A percentile compares a stretch with the other conserved stretches of the same genome.
Conservation (phyloP, 2,797 vertebrate genomes). For the Arvicola amphibius region DNA sequence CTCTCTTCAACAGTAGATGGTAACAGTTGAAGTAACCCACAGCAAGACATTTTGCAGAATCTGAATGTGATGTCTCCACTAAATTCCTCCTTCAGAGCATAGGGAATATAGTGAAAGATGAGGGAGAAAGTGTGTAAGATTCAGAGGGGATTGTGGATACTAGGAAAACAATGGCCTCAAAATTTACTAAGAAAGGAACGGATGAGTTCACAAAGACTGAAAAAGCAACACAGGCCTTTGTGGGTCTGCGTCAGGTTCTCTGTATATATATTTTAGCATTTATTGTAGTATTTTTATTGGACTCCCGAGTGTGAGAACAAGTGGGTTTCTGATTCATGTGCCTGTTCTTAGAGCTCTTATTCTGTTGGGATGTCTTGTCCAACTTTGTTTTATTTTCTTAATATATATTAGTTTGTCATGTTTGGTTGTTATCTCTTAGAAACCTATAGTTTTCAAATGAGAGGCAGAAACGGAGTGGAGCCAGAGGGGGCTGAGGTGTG, state of each 20-base stretch:
- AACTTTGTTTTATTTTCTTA: not conserved
- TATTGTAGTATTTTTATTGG: not conserved
- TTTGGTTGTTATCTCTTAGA: not conserved
- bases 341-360: not conserved
- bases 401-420: not conserved
- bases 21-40: too few relatives aligned
- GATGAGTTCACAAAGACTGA: not conserved
- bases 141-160: not conserved
- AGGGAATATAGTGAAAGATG: not conserved
- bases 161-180: not conserved
- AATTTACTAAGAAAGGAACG: not conserved
- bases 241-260: not conserved
- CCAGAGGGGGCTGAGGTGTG: too few relatives aligned
- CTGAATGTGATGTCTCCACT: not conserved
- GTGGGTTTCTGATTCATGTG: not conserved
- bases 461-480: not conserved
- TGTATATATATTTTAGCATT: not conserved
- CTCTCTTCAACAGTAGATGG: not conserved
- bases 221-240: not conserved
- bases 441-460: not conserved
- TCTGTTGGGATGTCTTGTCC: not conserved
- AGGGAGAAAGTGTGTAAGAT: too few relatives aligned
- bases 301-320: not conserved
- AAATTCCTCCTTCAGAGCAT: not conserved
- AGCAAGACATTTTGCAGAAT: not conserved